These are phyloP conservation scores for Embidobia sp. DNA, from an alignment of 2,888 invertebrate species.

Conservation along the genomic window DNA sequence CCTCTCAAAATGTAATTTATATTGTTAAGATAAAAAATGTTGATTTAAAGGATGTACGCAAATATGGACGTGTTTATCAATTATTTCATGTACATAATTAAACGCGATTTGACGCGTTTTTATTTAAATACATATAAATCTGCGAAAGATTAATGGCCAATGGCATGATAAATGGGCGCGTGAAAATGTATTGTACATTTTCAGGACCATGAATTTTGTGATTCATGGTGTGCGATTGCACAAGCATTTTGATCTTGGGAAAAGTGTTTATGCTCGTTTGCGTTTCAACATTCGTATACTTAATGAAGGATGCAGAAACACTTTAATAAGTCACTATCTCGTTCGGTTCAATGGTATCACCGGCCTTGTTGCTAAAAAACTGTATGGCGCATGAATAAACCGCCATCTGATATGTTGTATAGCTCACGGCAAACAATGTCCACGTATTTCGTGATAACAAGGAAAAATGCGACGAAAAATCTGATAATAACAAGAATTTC, in stretches of 20 bases:
- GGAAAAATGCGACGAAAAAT: slow-evolving; percentile 44
- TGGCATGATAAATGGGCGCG: slow-evolving; percentile 42
- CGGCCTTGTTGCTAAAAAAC: slow-evolving; percentile 33
- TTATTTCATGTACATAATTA: slow-evolving; percentile 34
- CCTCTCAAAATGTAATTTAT: too few relatives aligned
- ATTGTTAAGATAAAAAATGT: too few relatives aligned
- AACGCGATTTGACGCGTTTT: slow-evolving; percentile 16
- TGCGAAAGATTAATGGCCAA: slow-evolving; percentile 37
- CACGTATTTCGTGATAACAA: slow-evolving; percentile 34
- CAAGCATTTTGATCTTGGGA: slow-evolving; percentile 50
- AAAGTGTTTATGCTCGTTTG: slow-evolving; percentile 40
- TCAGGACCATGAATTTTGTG: slow-evolving; percentile 42
- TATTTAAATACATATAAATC: slow-evolving; percentile 16
- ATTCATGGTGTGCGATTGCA: slow-evolving; percentile 45
- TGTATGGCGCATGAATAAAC: slow-evolving; percentile 37
- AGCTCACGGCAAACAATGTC: slow-evolving; percentile 17
- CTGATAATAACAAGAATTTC: slow-evolving; percentile 29
- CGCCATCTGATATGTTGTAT: slow-evolving; percentile 18
- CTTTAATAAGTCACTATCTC: slow-evolving; percentile 52
- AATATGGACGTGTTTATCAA: slow-evolving; percentile 13
- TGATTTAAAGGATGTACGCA: not conserved
- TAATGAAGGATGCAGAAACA: slow-evolving; percentile 49
- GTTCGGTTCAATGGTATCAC: slow-evolving; percentile 34
- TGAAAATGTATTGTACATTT: slow-evolving; percentile 46
- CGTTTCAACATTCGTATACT: slow-evolving; percentile 41